These are phyloP conservation scores for Parauchenoglanis ngamensis DNA, from an alignment of 2,797 vertebrate species.

Conservation along the genomic window DNA sequence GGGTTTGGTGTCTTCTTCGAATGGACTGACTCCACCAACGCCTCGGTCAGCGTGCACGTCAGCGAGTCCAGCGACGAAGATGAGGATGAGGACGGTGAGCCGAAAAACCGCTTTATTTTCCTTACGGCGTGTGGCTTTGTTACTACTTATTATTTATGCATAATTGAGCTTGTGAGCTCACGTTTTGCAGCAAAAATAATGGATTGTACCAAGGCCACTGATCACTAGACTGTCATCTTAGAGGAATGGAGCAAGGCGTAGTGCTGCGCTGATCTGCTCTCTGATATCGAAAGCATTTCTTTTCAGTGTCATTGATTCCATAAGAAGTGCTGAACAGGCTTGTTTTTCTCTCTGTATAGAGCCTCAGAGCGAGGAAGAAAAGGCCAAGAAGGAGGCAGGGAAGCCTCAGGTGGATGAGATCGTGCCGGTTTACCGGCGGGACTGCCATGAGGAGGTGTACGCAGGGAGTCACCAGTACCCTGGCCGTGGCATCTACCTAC, in stretches of 20 bases:
- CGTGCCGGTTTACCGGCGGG: constrained; percentile 98
- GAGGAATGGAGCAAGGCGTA: neutral
- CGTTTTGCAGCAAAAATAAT: neutral
- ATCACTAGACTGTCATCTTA: neutral
- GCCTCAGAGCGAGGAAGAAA: constrained; percentile 85
- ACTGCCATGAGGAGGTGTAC: constrained; percentile 99
- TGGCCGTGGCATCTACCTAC: constrained; percentile 95
- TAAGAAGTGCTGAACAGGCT: neutral
- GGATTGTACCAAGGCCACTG: neutral
- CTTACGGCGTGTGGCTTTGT: no score
- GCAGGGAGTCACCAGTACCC: constrained; percentile 99
- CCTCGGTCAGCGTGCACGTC: constrained; percentile 96
- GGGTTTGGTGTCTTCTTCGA: constrained; percentile 99
- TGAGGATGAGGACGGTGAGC: constrained; percentile 94
- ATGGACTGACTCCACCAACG: constrained; percentile 96
- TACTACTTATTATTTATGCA: no score
- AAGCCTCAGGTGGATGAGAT: constrained; percentile 98
- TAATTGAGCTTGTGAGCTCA: neutral
- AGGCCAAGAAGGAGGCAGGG: constrained; percentile 89
- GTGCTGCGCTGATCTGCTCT: neutral
- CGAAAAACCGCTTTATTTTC: neutral
- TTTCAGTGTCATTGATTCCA: neutral
- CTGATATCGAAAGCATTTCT: neutral
- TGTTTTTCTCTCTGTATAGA: constrained; percentile 70
- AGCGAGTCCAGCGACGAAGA: constrained; percentile 99